Percentiles rank a stretch among this genome's conserved stretches.
Conservation (phyloP, 2,113 vertebrate genomes). For the Hyaena hyaena region DNA sequence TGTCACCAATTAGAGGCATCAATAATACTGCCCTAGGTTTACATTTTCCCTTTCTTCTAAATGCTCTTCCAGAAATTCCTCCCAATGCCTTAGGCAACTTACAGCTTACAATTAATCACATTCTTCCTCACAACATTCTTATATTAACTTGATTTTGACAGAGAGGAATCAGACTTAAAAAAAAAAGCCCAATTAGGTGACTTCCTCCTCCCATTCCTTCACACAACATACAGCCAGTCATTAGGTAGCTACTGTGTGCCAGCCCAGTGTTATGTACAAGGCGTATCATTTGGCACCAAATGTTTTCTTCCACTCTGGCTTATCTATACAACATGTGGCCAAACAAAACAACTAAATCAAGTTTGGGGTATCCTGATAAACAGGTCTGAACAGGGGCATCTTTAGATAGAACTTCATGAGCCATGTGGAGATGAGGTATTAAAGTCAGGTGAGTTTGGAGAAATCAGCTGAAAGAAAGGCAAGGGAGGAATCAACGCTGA, state of each 20-base stretch:
- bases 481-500: neutral
- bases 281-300: neutral
- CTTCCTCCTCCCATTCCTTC: slow-evolving; percentile 1
- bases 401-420: slow-evolving; percentile 1
- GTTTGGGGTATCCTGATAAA: neutral
- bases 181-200: neutral
- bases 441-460: neutral
- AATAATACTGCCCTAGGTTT: neutral
- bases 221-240: neutral
- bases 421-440: neutral
- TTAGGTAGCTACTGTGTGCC: neutral
- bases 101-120: neutral
- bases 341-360: slow-evolving; percentile 39
- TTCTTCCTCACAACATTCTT: slow-evolving; percentile 31
- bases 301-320: neutral
- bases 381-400: neutral
- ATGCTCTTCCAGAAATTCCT: neutral
- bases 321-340: neutral
- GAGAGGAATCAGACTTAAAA: neutral
- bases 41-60: neutral
- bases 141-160: slow-evolving; percentile 38
- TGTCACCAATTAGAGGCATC: slow-evolving; percentile 7
- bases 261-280: neutral
- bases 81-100: slow-evolving; percentile 12
- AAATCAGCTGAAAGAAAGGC: neutral